A percentile compares a stretch with the other conserved stretches of the same genome.
phyloP scores from a whole-genome alignment of 92 coral and sea anemone genomes.

The Actinernus sp. region DNA sequence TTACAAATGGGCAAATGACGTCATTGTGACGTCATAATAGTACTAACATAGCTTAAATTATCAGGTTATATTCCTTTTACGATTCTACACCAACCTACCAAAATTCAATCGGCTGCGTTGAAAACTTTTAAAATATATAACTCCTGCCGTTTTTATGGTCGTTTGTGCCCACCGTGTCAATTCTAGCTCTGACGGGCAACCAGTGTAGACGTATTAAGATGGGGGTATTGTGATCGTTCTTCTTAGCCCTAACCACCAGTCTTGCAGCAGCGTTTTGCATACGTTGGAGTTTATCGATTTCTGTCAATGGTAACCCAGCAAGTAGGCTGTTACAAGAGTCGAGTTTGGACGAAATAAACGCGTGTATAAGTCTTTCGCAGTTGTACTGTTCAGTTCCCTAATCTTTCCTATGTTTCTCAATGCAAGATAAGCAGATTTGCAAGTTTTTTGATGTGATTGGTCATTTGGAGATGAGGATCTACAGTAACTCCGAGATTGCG shows the following conservation, averaged over 20 bases:
- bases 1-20: too few relatives aligned
- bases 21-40: too few relatives aligned
- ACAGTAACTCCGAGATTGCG: not conserved
- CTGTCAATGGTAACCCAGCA: not conserved
- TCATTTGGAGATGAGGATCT: constrained; percentile 1
- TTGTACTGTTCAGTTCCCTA: not conserved
- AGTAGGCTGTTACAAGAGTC: constrained; percentile 2
- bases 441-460: not conserved
- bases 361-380: not conserved
- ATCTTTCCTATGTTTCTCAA: not conserved
- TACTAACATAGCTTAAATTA: too few relatives aligned
- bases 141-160: too few relatives aligned
- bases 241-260: not conserved
- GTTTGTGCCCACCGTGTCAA: too few relatives aligned
- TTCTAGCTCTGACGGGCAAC: constrained; percentile 6
- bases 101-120: too few relatives aligned
- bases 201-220: constrained; percentile 1
- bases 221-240: not conserved
- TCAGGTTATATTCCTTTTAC: too few relatives aligned
- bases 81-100: too few relatives aligned
- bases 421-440: not conserved
- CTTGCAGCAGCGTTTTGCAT: constrained; percentile 1
- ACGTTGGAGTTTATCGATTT: constrained; percentile 1
- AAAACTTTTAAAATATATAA: too few relatives aligned
- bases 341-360: constrained; percentile 4